phyloP scores from a whole-genome alignment of 2,797 vertebrate species.

The Galago senegalensis region DNA sequence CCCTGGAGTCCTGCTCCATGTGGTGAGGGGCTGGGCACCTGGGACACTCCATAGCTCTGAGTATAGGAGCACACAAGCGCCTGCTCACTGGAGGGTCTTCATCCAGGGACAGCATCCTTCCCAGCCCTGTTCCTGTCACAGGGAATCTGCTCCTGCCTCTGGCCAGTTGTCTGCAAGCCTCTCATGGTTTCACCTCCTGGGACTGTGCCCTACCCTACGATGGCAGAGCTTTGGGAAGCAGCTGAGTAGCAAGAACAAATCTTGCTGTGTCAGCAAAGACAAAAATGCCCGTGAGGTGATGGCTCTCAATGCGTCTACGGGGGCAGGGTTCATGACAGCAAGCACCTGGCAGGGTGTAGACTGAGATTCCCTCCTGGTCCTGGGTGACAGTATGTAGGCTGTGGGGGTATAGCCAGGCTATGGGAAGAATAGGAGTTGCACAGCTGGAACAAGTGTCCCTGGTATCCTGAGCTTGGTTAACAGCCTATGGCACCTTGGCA shows the following conservation, averaged over 20 bases:
- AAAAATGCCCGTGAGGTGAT: neutral
- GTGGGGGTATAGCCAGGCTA: fast-evolving
- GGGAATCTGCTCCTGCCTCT: neutral
- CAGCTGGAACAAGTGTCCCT: neutral
- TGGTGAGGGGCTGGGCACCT: neutral
- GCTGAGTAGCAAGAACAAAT: neutral
- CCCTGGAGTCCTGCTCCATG: neutral
- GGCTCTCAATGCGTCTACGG: fast-evolving
- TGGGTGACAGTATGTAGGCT: too few species aligned
- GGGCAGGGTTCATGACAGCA: fast-evolving
- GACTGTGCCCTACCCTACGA: neutral
- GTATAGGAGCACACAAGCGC: fast-evolving
- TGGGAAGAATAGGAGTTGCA: neutral
- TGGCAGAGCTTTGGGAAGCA: neutral
- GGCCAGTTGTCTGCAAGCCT: neutral
- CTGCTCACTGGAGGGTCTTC: neutral
- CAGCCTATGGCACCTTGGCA: fast-evolving
- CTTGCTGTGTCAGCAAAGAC: neutral
- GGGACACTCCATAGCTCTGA: neutral
- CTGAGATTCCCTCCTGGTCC: neutral
- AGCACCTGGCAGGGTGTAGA: neutral
- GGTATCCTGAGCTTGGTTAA: neutral
- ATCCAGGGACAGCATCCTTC: too few species aligned
- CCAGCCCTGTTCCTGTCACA: too few species aligned
- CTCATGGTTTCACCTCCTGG: neutral